Evolutionary conservation across 2,113 vertebrate genomes (phyloP).

Genomic region (Lethenteron camtschaticum): DNA sequence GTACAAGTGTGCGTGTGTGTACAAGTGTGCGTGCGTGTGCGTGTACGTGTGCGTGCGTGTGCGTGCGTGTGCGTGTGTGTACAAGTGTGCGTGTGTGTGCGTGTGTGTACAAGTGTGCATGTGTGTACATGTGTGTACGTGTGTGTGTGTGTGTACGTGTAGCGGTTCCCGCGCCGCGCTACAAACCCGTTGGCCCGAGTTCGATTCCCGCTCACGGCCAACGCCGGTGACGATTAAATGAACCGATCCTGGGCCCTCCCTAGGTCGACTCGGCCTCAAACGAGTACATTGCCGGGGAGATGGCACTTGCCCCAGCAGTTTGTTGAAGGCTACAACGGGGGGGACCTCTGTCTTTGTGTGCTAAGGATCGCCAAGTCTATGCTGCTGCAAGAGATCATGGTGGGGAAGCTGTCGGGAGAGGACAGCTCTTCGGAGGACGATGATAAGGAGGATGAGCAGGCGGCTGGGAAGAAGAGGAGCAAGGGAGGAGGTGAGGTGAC

Average conservation of each 20-base stretch:
- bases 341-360: conserved; percentile 13
- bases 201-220: no score
- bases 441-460: conserved; percentile 28
- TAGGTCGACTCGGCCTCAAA: no score
- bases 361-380: conserved; percentile 95
- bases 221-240: no score
- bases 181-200: background rate
- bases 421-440: conserved; percentile 60
- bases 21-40: no score
- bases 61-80: no score
- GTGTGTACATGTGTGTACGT: no score
- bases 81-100: background rate
- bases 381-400: conserved; percentile 84
- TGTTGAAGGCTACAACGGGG: no score
- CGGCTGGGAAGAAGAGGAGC: conserved; percentile 24
- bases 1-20: background rate
- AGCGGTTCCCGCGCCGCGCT: background rate
- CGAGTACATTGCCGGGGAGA: no score
- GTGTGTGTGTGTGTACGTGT: background rate
- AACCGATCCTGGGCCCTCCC: no score
- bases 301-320: no score
- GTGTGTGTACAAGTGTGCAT: background rate
- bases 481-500: conserved; percentile 14
- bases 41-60: no score
- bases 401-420: conserved; percentile 66